Evolutionary conservation across 2,888 invertebrate genomes (phyloP), one percentile per base, ranked within the genome.

Genomic region (Zootermopsis nevadensis): DNA sequence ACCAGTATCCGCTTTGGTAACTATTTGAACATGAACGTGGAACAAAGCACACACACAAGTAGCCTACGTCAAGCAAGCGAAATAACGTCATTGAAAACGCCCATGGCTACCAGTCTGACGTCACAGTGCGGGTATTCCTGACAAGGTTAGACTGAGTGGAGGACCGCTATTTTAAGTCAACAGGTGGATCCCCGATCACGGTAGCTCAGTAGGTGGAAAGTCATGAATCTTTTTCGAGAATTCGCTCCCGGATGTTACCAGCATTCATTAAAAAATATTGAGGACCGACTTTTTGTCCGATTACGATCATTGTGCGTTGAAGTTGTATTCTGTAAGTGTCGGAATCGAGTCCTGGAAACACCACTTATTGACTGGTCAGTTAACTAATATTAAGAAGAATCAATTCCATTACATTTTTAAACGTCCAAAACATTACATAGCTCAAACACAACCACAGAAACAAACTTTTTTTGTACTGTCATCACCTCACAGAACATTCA

Each of bases 41-140:
- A 60, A 60, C 60, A 27, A 60, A 60, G 60, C 60, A 60, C 27
- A n/a, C 60, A 15, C n/a, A n/a, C 3, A n/a, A 60, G 60, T n/a
- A n/a, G n/a, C n/a, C n/a, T n/a, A 60, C 60, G 60, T 60, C 69
- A 69, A 6, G 33, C 33, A 69, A 15, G 10, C 24, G 31, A 33
- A 4, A 22, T 69, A 12, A 69, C 69, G 69, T 69, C 69, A 69
- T 22, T n/a, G 69, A 33, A 69, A 33, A 30, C 31, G 19, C 33
- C 69, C 33, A 6, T 22, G 22, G 6, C 27, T 0, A 22, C 4
- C 2, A 33, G 69, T 69, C 69, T 69, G 69, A 69, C 69, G 69
- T 69, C 69, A 69, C 69, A 22, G 1, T 30, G 30, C 27, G 69
- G 69, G 69, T 33, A 69, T 69, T 69, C 69, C 69, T 33, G 33